Base-by-base conservation (phyloP, 2,113 vertebrate species). In the Seriola dumerili region DNA sequence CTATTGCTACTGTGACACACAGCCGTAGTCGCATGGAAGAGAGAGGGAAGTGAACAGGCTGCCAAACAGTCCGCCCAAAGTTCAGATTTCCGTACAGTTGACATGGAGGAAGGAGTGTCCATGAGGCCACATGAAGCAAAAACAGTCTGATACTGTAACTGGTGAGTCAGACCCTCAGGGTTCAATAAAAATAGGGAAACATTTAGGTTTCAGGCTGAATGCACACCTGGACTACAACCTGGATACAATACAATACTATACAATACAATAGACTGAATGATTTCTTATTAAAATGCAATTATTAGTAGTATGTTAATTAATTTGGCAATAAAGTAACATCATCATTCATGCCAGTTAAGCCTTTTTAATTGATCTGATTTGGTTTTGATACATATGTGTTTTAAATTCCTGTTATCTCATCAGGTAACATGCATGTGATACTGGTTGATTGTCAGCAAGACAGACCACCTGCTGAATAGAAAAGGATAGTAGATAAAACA, bases 81-180 rank as follows among this genome's bases (percentile, higher is more conserved):
- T n/a, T 84, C 76, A 58, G 1, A 40, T 85, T 88, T 88, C 88
- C 62, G 54, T 14, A 16, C 16, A 57, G 14, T 71, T 44, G 3
- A 32, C 21, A 42, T 1, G 68, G 29, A 40, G 38, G 73, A 29
- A 40, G 81, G 91, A 74, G 58, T 69, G 77, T 59, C 67, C 50
- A 59, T 78, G 68, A 84, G 46, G 72, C 29, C 67, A 71, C 54
- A 48, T 34, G n/a, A 3, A 9, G 25, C 17, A 21, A 68, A 64
- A 69, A 25, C 8, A 21, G 32, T 3, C 1, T 11, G n/a, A 7
- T 5, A 61, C 42, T 76, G 46, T 17, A 11, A 54, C 38, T 72
- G 78, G 74, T 88, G 80, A 81, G 64, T 71, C 71, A 76, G 10
- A 48, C 9, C 19, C 32, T 40, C 5, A n/a, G 14, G 17, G 8